Base-by-base conservation (phyloP, 2,888 invertebrate genomes). In the Schizaphis graminum region DNA sequence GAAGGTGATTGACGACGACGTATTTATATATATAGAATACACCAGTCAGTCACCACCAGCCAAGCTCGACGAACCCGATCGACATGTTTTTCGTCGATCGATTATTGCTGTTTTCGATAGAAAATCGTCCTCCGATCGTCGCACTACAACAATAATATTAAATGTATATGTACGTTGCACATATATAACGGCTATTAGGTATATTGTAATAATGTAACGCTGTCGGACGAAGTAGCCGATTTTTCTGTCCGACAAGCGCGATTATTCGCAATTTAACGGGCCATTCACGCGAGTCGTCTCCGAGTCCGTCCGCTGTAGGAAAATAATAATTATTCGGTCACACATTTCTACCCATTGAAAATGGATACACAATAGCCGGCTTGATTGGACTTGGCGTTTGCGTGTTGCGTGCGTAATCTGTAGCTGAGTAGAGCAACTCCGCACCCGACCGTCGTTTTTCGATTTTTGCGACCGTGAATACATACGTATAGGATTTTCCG, bases 201-300 rank as follows among this genome's bases (percentile, higher is more conserved):
- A 53, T 53, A 53, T 53, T 53, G 61, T 61, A 28, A 61, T 61
- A 61, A 61, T 61, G 53, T 21, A 53, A 53, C 21, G 21, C 67
- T 5, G 13, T 13, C n/a, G 67, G 16, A 35, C 67, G 1, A 35
- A n/a, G 67, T 67, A n/a, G 67, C 67, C n/a, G n/a, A 35, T 35
- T 7, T 53, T 21, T 16, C 61, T n/a, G 13, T n/a, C 28, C 28
- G 16, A 7, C n/a, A 53, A 53, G 77, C 1, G 77, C 77, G 35
- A 53, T 88, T 53, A n/a, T 67, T n/a, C n/a, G 86, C 91, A 92
- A 92, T 92, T 86, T 86, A 86, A 92, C 86, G 57, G 57, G n/a
- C 86, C 57, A 92, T 92, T 92, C 86, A 86, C 21, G 49, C 57
- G 28, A 28, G 13, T 47, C 21, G 77, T 67, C 61, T 67, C 53